Evolutionary conservation across 2,113 vertebrate genomes (phyloP).

Genomic region (Aldabrachelys gigantea): DNA sequence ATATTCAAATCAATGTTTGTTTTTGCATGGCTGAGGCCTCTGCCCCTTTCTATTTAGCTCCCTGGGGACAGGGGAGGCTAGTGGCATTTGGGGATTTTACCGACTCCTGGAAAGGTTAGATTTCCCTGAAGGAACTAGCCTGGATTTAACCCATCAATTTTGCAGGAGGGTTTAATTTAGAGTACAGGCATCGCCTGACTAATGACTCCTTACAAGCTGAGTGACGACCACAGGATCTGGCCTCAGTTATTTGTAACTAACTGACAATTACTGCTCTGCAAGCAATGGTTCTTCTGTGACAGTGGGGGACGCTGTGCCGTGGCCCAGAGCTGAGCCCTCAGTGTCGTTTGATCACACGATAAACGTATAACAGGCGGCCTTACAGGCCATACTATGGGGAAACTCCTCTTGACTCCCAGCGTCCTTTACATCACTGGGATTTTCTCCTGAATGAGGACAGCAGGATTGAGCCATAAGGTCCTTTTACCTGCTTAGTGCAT

Average conservation of each 20-base stretch:
- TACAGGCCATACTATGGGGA: not conserved
- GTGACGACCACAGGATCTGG: not conserved
- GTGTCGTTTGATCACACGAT: not conserved
- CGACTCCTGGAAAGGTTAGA: constrained; percentile 47
- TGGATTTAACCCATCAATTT: constrained; percentile 29
- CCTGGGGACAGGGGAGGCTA: not conserved
- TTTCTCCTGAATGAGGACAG: not conserved
- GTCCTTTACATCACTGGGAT: not conserved
- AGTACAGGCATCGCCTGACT: not conserved
- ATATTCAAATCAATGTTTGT: not conserved
- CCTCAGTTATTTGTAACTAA: not conserved
- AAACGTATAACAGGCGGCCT: not conserved
- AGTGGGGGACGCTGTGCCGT: not conserved
- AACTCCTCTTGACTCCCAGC: not conserved
- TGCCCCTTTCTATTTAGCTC: constrained; percentile 32
- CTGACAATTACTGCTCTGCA: not conserved
- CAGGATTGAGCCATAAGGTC: not conserved
- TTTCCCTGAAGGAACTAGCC: constrained; percentile 24
- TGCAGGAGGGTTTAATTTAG: not conserved
- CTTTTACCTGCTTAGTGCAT: not conserved
- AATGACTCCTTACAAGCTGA: not conserved
- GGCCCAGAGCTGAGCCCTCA: not conserved
- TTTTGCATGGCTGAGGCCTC: not conserved
- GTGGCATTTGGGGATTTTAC: constrained; percentile 32
- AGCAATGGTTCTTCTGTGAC: not conserved